phyloP scores from a whole-genome alignment of 2,888 invertebrate genomes.

The Lamproptera curius region DNA sequence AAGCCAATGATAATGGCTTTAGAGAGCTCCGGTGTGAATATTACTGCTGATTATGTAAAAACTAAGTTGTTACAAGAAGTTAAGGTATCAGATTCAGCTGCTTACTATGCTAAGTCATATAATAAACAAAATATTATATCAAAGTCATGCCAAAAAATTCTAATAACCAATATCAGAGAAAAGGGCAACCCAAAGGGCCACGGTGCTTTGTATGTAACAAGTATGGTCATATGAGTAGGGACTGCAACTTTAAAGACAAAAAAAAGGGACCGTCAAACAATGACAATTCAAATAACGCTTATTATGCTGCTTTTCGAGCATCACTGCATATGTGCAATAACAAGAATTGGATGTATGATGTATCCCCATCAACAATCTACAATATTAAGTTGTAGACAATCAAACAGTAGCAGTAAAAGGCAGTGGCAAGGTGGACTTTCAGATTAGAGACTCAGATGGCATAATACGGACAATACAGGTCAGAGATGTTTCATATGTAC shows the following conservation, averaged over 20 bases:
- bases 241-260: slow-evolving; percentile 10
- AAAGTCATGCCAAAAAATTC: background rate
- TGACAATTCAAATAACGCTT: slow-evolving; percentile 3
- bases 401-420: slow-evolving; percentile 9
- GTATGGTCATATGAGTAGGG: slow-evolving; percentile 11
- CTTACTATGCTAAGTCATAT: slow-evolving; percentile 15
- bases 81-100: slow-evolving; percentile 15
- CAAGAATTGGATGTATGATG: slow-evolving; percentile 1
- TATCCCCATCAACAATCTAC: background rate
- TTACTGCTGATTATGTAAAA: slow-evolving; percentile 23
- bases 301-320: slow-evolving; percentile 8
- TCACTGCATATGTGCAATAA: background rate
- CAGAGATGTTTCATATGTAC: background rate
- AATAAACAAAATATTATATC: slow-evolving; percentile 4
- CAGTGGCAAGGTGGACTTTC: background rate
- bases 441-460: background rate
- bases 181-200: slow-evolving; percentile 1
- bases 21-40: slow-evolving; percentile 20
- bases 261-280: background rate
- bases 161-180: background rate
- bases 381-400: background rate
- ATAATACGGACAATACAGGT: background rate
- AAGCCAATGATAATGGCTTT: slow-evolving; percentile 24
- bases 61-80: slow-evolving; percentile 19
- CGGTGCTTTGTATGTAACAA: slow-evolving; percentile 7